Evolutionary conservation across 2,888 invertebrate genomes (phyloP).

Genomic region (Andrena bucephala): DNA sequence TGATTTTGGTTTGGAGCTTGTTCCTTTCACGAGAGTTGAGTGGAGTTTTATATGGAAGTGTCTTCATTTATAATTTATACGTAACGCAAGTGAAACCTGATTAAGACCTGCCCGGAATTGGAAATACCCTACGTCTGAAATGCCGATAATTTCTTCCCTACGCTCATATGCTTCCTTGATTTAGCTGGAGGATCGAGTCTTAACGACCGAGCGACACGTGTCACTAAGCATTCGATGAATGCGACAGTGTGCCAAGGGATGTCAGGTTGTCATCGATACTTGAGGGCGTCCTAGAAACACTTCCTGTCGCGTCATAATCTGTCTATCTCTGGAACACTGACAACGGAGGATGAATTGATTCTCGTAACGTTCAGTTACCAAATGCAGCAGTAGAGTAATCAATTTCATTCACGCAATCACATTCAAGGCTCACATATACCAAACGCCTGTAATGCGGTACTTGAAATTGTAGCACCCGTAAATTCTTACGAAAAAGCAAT

Average conservation of each 20-base stretch:
- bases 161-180: neutral
- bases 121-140: neutral
- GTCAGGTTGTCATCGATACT: conserved; percentile 48
- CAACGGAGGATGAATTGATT: conserved; percentile 7
- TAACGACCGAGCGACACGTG: conserved; percentile 64
- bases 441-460: neutral
- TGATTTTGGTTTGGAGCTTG: too few relatives aligned
- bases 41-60: too few relatives aligned
- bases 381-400: conserved; percentile 5
- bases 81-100: too few relatives aligned
- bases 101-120: neutral
- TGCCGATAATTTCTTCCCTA: conserved; percentile 3
- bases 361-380: conserved; percentile 7
- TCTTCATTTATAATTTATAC: too few relatives aligned
- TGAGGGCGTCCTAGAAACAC: conserved; percentile 77
- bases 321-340: conserved; percentile 4
- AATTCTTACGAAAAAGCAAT: neutral
- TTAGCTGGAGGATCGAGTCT: conserved; percentile 38
- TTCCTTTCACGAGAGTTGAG: too few relatives aligned
- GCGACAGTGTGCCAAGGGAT: conserved; percentile 56
- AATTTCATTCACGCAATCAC: conserved; percentile 20
- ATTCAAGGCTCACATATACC: conserved; percentile 9
- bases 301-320: conserved; percentile 72
- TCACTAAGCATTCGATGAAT: conserved; percentile 54
- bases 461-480: neutral